Base-by-base conservation (phyloP, 2,888 invertebrate species). In the Drosophila pegasa region DNA sequence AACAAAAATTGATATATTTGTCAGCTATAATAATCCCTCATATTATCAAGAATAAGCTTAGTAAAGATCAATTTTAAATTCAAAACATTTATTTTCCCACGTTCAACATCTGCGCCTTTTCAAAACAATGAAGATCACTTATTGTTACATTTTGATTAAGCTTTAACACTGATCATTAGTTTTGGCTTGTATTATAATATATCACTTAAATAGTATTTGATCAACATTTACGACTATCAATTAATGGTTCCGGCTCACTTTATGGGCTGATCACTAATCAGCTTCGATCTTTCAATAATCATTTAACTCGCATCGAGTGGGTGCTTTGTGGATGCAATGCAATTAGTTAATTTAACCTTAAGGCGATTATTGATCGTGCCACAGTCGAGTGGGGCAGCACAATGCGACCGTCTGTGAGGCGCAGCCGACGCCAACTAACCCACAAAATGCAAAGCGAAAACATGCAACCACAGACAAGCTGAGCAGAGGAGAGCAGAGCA, bases 361-460 rank as follows among this genome's bases (percentile, higher is more conserved):
- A 52, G 48, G 10, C 41, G 31, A 55, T 75, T 74, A 78, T 65
- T 70, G 70, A 70, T 74, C 62, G 61, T 57, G 58, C 37, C 40
- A 58, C 48, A 45, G 43, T 16, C 22, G 35, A 50, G 35, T 29
- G n/a, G 22, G n/a, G n/a, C 14, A 40, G 14, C 47, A 55, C 65
- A 68, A 47, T 65, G 62, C 70, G 54, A 75, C 75, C 58, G 75
- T 64, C 74, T 75, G 51, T 38, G 41, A 59, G 52, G 74, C 74
- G 58, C 47, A 40, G 27, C 16, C 57, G 55, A 64, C 45, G 52
- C 57, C 52, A 66, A 74, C 75, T 76, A 40, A 70, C 18, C 52
- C 38, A 50, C 33, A 61, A 72, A 77, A 63, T 64, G 55, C 68
- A 63, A 75, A 75, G 55, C 31, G 43, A 12, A 65, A 57, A 59